Evolutionary conservation across 2,113 vertebrate species (phyloP).

Genomic region (Eudorcas thomsonii): DNA sequence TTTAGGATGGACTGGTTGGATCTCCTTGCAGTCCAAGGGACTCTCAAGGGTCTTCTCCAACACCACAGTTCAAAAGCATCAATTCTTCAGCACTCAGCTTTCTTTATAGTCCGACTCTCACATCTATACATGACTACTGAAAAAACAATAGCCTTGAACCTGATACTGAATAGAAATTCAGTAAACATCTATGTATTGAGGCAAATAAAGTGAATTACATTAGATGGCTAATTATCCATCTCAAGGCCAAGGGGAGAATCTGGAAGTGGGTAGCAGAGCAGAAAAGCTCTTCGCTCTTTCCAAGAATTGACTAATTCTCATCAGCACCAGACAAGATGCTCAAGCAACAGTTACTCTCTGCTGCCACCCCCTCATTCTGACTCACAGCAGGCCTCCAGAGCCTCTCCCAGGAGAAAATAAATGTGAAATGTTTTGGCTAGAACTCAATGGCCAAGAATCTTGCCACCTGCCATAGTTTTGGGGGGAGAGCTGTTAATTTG

Average conservation of each 20-base stretch:
- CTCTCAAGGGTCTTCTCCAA: neutral
- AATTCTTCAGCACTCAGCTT: neutral
- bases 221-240: neutral
- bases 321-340: constrained; percentile 51
- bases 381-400: constrained; percentile 74
- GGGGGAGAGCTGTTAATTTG: constrained; percentile 58
- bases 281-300: constrained; percentile 24
- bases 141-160: neutral
- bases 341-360: constrained; percentile 46
- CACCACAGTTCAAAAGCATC: neutral
- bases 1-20: neutral
- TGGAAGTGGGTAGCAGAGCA: constrained; percentile 3
- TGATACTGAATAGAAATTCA: neutral
- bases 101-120: neutral
- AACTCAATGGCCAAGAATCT: constrained; percentile 78
- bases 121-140: neutral
- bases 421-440: constrained; percentile 82
- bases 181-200: rapidly evolving
- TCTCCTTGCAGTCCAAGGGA: neutral
- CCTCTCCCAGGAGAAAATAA: constrained; percentile 75
- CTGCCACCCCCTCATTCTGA: constrained; percentile 75
- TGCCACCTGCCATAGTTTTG: constrained; percentile 78
- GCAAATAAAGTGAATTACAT: neutral
- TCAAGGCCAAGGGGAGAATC: neutral
- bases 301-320: constrained; percentile 61